phyloP scores from a whole-genome alignment of 2,888 invertebrate genomes.

The Sarcophaga rosellei region DNA sequence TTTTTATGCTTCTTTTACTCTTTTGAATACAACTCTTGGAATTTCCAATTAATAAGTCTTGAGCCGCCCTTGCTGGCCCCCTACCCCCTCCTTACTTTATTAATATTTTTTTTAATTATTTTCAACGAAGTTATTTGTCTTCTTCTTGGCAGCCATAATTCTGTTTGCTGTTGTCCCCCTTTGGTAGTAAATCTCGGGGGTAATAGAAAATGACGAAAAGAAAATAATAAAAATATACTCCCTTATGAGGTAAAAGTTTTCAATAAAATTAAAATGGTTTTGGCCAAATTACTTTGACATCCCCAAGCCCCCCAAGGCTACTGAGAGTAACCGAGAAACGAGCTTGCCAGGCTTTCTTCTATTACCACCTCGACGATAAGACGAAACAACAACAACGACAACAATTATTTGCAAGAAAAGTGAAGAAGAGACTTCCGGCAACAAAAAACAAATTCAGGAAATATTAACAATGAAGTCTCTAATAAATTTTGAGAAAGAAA shows the following conservation, averaged over 20 bases:
- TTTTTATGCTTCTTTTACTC: neutral
- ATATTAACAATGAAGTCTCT: neutral
- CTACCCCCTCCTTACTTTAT: neutral
- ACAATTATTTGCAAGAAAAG: neutral
- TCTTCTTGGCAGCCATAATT: neutral
- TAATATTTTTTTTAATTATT: neutral
- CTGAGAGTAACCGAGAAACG: neutral
- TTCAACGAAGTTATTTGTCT: neutral
- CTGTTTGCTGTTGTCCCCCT: neutral
- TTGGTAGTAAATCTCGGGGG: neutral
- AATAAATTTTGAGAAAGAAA: neutral
- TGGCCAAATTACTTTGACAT: slow-evolving; percentile 37
- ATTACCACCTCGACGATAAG: too few species aligned
- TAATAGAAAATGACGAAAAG: neutral
- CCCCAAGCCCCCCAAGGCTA: neutral
- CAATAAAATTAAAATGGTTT: slow-evolving; percentile 32
- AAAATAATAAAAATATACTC: neutral
- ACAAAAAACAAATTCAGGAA: neutral
- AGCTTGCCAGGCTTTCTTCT: too few species aligned
- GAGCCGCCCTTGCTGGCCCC: neutral
- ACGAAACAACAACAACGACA: too few species aligned
- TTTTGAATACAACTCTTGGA: neutral
- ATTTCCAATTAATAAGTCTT: neutral
- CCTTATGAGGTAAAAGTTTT: slow-evolving; percentile 29
- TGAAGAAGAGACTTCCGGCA: neutral